Evolutionary conservation across 2,888 invertebrate genomes (phyloP).

Genomic region (Quadroppia sp.): DNA sequence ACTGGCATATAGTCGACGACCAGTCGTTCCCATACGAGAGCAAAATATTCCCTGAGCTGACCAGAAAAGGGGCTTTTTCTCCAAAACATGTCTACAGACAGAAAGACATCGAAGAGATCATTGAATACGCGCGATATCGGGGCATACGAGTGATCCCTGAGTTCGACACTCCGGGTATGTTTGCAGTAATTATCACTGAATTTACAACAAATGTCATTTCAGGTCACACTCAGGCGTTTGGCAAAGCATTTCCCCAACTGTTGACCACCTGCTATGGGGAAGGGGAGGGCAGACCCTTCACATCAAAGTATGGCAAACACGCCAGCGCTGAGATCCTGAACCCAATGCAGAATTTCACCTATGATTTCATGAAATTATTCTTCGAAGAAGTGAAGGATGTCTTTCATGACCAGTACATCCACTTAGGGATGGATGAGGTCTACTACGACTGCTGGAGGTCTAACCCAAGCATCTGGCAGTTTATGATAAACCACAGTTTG

Average conservation of each 20-base stretch:
- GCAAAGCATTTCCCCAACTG: conserved; percentile 44
- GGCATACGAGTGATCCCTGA: conserved; percentile 86
- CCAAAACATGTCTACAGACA: conserved; percentile 53
- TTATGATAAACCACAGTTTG: conserved; percentile 57
- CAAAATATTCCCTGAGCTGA: conserved; percentile 68
- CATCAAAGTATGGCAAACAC: conserved; percentile 16
- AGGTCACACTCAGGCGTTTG: conserved; percentile 60
- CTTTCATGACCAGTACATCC: conserved; percentile 77
- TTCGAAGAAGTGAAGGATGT: conserved; percentile 64
- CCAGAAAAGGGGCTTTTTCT: conserved; percentile 48
- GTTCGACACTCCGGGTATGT: conserved; percentile 73
- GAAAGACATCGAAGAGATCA: conserved; percentile 59
- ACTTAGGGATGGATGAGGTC: conserved; percentile 80
- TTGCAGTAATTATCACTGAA: background rate
- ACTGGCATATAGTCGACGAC: conserved; percentile 94
- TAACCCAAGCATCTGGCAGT: conserved; percentile 62
- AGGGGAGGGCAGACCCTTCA: conserved; percentile 14
- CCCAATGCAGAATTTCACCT: conserved; percentile 58
- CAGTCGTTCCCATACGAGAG: conserved; percentile 87
- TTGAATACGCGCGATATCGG: conserved; percentile 69
- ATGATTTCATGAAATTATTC: conserved; percentile 64
- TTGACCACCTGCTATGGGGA: conserved; percentile 3
- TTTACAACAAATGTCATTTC: background rate
- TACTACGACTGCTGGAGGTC: conserved; percentile 68
- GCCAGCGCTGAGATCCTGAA: conserved; percentile 49